Evolutionary conservation across 53 echinoderm and acorn worm species (phyloP).

Genomic region (Mesocentrotus franciscanus): DNA sequence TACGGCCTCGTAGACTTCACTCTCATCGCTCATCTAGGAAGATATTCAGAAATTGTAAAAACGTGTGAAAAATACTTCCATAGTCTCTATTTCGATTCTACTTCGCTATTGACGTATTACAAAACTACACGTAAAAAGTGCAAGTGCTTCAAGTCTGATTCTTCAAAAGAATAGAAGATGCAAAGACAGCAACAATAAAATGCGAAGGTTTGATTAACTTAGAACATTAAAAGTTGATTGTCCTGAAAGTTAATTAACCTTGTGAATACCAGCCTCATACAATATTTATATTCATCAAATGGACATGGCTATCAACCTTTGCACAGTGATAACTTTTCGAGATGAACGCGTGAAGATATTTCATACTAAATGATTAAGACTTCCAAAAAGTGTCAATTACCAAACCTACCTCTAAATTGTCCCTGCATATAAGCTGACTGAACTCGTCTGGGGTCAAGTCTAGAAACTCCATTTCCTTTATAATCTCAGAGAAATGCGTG

Average conservation of each 20-base stretch:
- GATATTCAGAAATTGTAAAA: neutral
- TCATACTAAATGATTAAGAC: no score
- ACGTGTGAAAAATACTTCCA: neutral
- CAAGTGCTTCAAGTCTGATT: no score
- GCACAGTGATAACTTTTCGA: no score
- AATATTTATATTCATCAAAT: no score
- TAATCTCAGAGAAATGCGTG: slow-evolving; percentile 72
- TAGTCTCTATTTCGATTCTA: neutral
- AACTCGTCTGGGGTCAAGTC: slow-evolving; percentile 70
- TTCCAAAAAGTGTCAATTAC: neutral
- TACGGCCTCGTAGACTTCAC: slow-evolving; percentile 74
- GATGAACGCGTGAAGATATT: no score
- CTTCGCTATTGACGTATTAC: neutral
- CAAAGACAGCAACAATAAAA: no score
- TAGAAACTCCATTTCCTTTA: slow-evolving; percentile 72
- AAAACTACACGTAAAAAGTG: neutral
- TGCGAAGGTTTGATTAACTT: no score
- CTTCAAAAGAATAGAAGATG: neutral
- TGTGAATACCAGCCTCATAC: no score
- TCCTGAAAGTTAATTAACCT: no score
- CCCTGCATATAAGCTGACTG: slow-evolving; percentile 65
- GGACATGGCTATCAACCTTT: no score
- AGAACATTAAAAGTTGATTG: no score
- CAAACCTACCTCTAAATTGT: slow-evolving; percentile 75
- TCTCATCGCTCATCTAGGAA: slow-evolving; percentile 71